Conservation (phyloP, 2,888 invertebrate genomes). For the Eilema depressum region DNA sequence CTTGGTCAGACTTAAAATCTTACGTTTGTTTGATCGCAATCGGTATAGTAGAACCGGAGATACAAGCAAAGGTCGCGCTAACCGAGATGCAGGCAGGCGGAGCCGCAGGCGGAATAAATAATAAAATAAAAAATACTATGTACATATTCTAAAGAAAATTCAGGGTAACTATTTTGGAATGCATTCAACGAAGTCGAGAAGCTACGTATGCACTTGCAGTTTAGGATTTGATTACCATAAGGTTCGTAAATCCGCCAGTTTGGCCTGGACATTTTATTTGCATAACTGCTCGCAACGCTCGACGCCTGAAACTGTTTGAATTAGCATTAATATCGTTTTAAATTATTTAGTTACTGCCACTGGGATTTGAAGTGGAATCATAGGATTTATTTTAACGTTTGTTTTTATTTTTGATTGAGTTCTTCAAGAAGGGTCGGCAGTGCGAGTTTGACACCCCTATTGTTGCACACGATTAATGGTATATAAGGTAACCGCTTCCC, state of each 20-base stretch:
- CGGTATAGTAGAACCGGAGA: no score
- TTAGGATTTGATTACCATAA: conserved; percentile 64
- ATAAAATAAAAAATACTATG: no score
- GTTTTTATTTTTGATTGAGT: background rate
- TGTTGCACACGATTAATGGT: no score
- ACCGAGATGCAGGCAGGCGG: no score
- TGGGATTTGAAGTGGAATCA: conserved; percentile 6
- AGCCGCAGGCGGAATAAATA: no score
- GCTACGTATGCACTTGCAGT: conserved; percentile 29
- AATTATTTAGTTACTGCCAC: conserved; percentile 43
- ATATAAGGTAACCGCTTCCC: no score
- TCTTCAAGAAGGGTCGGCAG: background rate
- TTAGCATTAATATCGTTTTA: conserved; percentile 55
- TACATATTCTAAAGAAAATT: background rate
- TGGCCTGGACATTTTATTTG: conserved; percentile 63
- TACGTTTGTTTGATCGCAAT: no score
- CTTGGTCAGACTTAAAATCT: no score
- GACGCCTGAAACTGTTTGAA: conserved; percentile 48
- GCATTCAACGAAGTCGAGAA: conserved; percentile 15
- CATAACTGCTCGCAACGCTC: conserved; percentile 59
- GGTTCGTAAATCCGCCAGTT: conserved; percentile 61
- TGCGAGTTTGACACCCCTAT: no score
- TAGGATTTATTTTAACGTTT: background rate
- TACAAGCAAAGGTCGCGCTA: no score
- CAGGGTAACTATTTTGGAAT: conserved; percentile 10